Evolutionary conservation across 2,113 vertebrate species (phyloP).

Genomic region (Crotalus tigris): DNA sequence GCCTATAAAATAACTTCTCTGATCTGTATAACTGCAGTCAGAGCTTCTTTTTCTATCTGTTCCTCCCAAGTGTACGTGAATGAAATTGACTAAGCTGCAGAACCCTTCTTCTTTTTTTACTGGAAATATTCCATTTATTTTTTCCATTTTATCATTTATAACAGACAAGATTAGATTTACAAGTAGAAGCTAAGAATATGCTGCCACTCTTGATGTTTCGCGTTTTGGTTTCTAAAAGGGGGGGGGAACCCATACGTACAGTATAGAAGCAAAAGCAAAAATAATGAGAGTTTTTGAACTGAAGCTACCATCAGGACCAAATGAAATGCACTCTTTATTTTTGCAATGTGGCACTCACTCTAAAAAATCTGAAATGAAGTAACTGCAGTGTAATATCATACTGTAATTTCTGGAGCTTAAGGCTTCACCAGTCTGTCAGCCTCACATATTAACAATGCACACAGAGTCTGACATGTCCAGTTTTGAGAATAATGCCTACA

Average conservation of each 20-base stretch:
- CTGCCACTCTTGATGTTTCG: neutral
- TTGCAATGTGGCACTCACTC: neutral
- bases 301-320: neutral
- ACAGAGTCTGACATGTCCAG: neutral
- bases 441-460: constrained; percentile 8
- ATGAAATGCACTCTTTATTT: neutral
- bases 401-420: constrained; percentile 12
- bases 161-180: neutral
- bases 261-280: neutral
- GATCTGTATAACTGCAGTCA: neutral
- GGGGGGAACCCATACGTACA: neutral
- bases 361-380: constrained; percentile 5
- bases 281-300: neutral
- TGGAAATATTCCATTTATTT: neutral
- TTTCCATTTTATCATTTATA: neutral
- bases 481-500: neutral
- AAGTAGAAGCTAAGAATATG: neutral
- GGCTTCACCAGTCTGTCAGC: neutral
- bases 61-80: neutral
- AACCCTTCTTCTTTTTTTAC: neutral
- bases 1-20: constrained; percentile 13
- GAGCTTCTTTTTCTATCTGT: neutral
- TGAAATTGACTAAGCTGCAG: neutral
- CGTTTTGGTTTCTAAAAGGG: neutral
- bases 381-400: neutral